Conservation (phyloP, 2,888 invertebrate species). For the Pachycephus smyrnensis region DNA sequence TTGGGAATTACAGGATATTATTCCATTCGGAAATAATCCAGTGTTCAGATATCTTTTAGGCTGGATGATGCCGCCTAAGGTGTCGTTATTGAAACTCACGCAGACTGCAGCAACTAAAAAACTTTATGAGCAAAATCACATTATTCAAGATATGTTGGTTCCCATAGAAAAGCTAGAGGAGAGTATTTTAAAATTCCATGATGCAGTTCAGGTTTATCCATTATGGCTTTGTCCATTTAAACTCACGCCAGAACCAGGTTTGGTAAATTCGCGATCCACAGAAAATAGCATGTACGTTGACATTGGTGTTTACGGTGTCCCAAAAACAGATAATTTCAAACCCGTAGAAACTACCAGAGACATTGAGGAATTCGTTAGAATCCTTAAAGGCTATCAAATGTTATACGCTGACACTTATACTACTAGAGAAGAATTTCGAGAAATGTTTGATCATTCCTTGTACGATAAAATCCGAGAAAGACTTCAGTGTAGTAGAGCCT, state of each 20-base stretch:
- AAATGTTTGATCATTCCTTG: conserved; percentile 83
- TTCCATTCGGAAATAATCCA: conserved; percentile 83
- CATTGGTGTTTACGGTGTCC: conserved; percentile 85
- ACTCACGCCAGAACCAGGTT: conserved; percentile 77
- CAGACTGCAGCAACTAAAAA: conserved; percentile 77
- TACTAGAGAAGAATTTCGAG: conserved; percentile 78
- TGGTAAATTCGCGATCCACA: conserved; percentile 72
- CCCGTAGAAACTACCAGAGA: conserved; percentile 75
- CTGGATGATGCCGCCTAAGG: conserved; percentile 87
- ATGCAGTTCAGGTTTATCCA: conserved; percentile 81
- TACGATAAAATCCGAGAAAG: conserved; percentile 76
- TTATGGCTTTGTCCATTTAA: conserved; percentile 87
- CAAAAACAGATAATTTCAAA: conserved; percentile 73
- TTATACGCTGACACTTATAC: conserved; percentile 86
- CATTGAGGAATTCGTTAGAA: conserved; percentile 78
- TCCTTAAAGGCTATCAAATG: conserved; percentile 83
- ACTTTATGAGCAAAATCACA: conserved; percentile 81
- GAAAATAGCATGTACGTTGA: conserved; percentile 78
- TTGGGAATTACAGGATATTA: conserved; percentile 87
- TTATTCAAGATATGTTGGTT: conserved; percentile 86
- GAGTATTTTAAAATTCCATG: conserved; percentile 75
- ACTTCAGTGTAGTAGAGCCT: conserved; percentile 76
- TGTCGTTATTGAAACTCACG: conserved; percentile 82
- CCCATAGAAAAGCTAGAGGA: conserved; percentile 74
- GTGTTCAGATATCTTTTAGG: conserved; percentile 81